These are phyloP conservation scores for Petrosia ficiformis DNA, from an alignment of 37 sponge, comb jelly and placozoan genomes.

Conservation along the genomic window DNA sequence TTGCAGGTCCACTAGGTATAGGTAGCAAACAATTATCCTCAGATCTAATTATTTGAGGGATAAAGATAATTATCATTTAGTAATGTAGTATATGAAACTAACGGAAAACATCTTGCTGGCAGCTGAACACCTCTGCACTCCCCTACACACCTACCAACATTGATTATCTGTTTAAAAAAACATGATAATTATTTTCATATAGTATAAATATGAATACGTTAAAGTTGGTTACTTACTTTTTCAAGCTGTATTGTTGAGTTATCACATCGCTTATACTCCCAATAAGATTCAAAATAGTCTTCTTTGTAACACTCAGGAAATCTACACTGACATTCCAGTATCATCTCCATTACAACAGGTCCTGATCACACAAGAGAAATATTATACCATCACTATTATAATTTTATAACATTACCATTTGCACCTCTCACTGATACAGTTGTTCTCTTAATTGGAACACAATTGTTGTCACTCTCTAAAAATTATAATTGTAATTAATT, in stretches of 20 bases:
- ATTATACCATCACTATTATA: background rate
- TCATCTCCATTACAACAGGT: slow-evolving; percentile 7
- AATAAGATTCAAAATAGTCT: slow-evolving; percentile 31
- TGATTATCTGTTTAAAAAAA: slow-evolving; percentile 19
- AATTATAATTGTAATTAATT: background rate
- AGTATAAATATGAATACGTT: background rate
- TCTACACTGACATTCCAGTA: slow-evolving; percentile 24
- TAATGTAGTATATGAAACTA: too few relatives aligned
- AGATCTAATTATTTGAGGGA: background rate
- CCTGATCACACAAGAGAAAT: slow-evolving; percentile 15
- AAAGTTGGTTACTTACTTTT: background rate
- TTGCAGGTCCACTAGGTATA: background rate
- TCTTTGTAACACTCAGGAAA: slow-evolving; percentile 18
- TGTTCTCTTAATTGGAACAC: slow-evolving; percentile 17
- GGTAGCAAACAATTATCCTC: background rate
- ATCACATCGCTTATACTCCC: background rate
- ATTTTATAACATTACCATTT: slow-evolving; percentile 27
- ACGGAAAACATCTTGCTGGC: slow-evolving; percentile 12
- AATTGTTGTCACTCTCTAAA: background rate
- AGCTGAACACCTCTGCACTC: slow-evolving; percentile 6
- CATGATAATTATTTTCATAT: background rate
- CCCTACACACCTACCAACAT: slow-evolving; percentile 36
- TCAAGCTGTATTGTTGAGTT: slow-evolving; percentile 12
- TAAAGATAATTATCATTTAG: background rate
- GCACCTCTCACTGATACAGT: slow-evolving; percentile 27